phyloP scores from a whole-genome alignment of 2,797 vertebrate genomes.

The Coranthus polyacanthus region DNA sequence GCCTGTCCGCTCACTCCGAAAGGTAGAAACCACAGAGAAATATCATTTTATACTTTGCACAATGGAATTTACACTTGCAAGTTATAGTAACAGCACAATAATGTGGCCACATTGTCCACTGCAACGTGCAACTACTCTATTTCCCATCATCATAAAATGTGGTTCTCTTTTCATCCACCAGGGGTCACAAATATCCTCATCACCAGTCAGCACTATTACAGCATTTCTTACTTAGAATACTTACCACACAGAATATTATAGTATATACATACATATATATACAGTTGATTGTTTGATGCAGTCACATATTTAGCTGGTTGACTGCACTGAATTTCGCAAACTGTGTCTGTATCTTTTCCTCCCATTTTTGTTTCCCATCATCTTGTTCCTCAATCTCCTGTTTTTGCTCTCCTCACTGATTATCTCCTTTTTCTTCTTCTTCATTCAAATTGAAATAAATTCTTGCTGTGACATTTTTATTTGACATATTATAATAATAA shows the following conservation, averaged over 20 bases:
- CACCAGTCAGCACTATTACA: too few species aligned
- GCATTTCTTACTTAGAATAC: too few species aligned
- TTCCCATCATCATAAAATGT: too few species aligned
- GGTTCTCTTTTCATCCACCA: too few species aligned
- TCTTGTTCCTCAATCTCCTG: neutral
- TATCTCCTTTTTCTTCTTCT: neutral
- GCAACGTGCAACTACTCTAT: too few species aligned
- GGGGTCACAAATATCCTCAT: too few species aligned
- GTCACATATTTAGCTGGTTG: neutral
- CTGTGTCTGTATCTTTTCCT: neutral
- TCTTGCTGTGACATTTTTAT: neutral
- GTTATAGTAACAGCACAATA: neutral
- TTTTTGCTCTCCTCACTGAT: neutral
- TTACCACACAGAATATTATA: too few species aligned
- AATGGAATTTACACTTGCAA: neutral
- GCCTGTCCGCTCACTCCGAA: constrained; percentile 95
- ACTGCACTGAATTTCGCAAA: too few species aligned
- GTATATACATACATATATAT: too few species aligned
- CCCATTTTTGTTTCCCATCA: neutral
- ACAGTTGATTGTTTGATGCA: neutral
- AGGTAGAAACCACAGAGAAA: constrained; percentile 84
- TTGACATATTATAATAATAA: too few species aligned
- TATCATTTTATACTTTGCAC: neutral
- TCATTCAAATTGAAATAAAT: neutral
- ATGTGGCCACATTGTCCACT: neutral